Conservation (phyloP, 2,888 invertebrate species). For the Cryptus viduatorius region DNA sequence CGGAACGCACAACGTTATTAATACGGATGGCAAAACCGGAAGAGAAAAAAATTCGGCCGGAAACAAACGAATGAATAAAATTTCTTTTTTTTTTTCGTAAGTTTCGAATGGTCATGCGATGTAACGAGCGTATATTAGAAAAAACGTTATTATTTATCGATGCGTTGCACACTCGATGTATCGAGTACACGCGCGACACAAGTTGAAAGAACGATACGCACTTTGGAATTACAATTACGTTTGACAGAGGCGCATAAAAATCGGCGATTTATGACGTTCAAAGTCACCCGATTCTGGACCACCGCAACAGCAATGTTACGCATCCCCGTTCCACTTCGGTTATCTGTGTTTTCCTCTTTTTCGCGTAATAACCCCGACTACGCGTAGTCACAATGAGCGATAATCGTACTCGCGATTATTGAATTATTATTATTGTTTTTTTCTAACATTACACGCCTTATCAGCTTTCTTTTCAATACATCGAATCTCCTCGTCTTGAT, state of each 20-base stretch:
- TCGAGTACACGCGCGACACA: neutral
- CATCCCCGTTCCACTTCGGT: neutral
- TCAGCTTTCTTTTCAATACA: slow-evolving; percentile 13
- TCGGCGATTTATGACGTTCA: slow-evolving; percentile 59
- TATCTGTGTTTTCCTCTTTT: neutral
- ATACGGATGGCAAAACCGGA: slow-evolving; percentile 20
- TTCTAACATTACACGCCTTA: neutral
- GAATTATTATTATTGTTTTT: neutral
- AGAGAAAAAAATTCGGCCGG: slow-evolving; percentile 34
- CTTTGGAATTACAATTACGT: slow-evolving; percentile 12
- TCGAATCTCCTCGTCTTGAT: neutral
- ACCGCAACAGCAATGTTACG: neutral
- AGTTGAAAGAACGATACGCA: slow-evolving; percentile 27
- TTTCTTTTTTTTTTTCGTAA: neutral
- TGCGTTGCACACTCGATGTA: neutral
- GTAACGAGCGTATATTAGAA: neutral
- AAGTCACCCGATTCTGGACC: slow-evolving; percentile 50
- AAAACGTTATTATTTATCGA: neutral
- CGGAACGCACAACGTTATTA: slow-evolving; percentile 12
- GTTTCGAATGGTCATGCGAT: neutral
- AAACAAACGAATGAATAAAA: slow-evolving; percentile 15
- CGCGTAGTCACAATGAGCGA: neutral
- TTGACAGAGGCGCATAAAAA: slow-evolving; percentile 37
- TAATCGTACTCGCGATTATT: slow-evolving; percentile 6
- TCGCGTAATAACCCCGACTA: neutral